These are phyloP conservation scores for Steinernema feltiae DNA, from an alignment of 1,140 invertebrate species.

Conservation along the genomic window DNA sequence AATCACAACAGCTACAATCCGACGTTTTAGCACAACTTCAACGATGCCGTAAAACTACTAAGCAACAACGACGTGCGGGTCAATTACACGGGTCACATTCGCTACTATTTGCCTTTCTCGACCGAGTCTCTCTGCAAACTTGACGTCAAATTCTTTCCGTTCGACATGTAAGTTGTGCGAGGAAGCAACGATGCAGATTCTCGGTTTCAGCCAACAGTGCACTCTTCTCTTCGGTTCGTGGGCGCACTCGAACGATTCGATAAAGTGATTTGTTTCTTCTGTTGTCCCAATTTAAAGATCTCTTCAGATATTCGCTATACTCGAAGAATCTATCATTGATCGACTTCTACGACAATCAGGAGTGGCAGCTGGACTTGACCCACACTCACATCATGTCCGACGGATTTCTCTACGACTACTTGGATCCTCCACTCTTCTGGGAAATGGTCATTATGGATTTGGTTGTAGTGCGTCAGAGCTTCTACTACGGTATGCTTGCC, in stretches of 20 bases:
- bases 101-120: conserved; percentile 56
- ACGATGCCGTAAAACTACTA: conserved; percentile 56
- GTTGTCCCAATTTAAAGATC: background rate
- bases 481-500: conserved; percentile 58
- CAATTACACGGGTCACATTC: conserved; percentile 53
- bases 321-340: conserved; percentile 54
- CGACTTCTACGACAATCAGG: conserved; percentile 58
- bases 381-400: conserved; percentile 51
- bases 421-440: conserved; percentile 56
- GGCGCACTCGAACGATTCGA: conserved; percentile 58
- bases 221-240: conserved; percentile 54
- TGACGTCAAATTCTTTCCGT: conserved; percentile 57
- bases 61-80: conserved; percentile 55
- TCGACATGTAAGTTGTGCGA: conserved; percentile 49
- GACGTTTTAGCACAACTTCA: conserved; percentile 48
- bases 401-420: conserved; percentile 55
- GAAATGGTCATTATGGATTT: conserved; percentile 57
- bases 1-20: background rate
- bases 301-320: conserved; percentile 46
- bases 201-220: conserved; percentile 47
- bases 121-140: conserved; percentile 46
- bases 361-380: conserved; percentile 55
- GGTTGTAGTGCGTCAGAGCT: conserved; percentile 51
- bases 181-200: background rate
- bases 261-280: conserved; percentile 33